These are phyloP conservation scores for Onchidella celtica DNA, from an alignment of 2,888 invertebrate genomes.

Conservation along the genomic window DNA sequence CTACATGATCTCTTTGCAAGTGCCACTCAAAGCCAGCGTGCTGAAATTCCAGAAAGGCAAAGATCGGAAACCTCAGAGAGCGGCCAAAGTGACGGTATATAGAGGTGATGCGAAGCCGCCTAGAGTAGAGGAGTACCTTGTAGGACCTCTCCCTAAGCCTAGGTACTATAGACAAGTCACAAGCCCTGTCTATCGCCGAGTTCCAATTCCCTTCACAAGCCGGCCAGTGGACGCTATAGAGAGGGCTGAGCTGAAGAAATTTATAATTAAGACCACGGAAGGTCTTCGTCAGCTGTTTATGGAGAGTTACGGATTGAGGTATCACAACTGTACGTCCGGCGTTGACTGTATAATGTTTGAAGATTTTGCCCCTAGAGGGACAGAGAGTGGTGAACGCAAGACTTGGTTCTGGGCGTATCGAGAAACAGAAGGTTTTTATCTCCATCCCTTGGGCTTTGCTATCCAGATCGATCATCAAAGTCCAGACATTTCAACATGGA, in stretches of 20 bases:
- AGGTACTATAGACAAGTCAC: constrained; percentile 59
- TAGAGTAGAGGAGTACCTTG: constrained; percentile 71
- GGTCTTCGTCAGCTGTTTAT: constrained; percentile 60
- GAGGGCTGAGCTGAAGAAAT: constrained; percentile 58
- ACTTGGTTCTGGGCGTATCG: constrained; percentile 71
- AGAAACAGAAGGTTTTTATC: constrained; percentile 69
- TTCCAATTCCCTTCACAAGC: constrained; percentile 66
- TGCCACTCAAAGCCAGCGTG: constrained; percentile 65
- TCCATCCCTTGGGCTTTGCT: constrained; percentile 71
- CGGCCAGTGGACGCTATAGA: constrained; percentile 66
- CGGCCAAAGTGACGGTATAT: constrained; percentile 68
- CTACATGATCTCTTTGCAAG: constrained; percentile 66
- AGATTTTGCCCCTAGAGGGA: constrained; percentile 68
- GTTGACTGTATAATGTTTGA: constrained; percentile 64
- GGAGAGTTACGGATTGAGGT: constrained; percentile 66
- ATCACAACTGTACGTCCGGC: constrained; percentile 67
- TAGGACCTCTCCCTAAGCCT: constrained; percentile 69
- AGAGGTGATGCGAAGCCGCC: constrained; percentile 69
- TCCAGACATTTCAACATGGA: constrained; percentile 63
- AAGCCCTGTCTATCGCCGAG: constrained; percentile 64
- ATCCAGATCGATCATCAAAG: constrained; percentile 68
- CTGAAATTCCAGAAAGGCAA: constrained; percentile 62
- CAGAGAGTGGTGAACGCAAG: constrained; percentile 62
- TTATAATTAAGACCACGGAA: constrained; percentile 57
- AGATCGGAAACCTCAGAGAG: constrained; percentile 63